Evolutionary conservation across 2,888 invertebrate genomes (phyloP).

Genomic region (Leptura quadrifasciata): DNA sequence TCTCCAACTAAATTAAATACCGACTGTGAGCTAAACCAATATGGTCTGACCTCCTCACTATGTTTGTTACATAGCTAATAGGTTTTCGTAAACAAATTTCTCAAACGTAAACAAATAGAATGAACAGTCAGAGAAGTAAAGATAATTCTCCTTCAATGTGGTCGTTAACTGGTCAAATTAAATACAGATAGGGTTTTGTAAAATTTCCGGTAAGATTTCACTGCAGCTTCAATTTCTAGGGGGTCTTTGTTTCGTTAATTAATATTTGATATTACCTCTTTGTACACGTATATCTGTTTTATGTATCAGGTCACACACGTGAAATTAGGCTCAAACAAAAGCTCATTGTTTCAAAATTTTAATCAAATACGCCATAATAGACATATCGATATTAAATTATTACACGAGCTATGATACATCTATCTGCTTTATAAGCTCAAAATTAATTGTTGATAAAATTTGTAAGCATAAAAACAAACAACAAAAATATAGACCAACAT

Average conservation of each 20-base stretch:
- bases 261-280: neutral
- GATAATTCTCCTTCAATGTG: neutral
- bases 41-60: neutral
- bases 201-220: too few relatives aligned
- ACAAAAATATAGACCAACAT: conserved; percentile 44
- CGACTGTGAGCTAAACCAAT: neutral
- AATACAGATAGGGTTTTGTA: neutral
- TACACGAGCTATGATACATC: neutral
- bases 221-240: too few relatives aligned
- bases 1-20: neutral
- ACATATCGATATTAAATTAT: neutral
- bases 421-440: neutral
- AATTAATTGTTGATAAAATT: neutral
- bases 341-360: neutral
- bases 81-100: neutral
- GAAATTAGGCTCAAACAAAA: neutral
- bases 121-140: neutral
- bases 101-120: neutral
- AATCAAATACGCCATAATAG: neutral
- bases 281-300: neutral
- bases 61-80: neutral
- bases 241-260: neutral
- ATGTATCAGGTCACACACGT: neutral
- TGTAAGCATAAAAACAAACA: neutral
- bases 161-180: neutral